These are phyloP conservation scores for Channa maculata DNA, from an alignment of 2,113 vertebrate genomes.

Conservation along the genomic window DNA sequence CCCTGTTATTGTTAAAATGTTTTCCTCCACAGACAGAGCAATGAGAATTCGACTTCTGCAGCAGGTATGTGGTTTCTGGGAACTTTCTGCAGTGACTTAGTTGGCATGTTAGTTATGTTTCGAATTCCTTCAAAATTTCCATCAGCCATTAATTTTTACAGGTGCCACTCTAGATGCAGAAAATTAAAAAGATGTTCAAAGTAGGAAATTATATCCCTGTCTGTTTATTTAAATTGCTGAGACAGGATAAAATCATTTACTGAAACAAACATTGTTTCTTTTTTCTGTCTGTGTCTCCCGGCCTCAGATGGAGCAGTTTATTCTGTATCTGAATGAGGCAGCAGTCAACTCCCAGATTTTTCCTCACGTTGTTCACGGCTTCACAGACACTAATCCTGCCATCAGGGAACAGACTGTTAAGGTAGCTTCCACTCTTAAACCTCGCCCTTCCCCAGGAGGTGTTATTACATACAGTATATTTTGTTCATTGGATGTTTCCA, in stretches of 20 bases:
- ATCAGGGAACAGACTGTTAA: conserved; percentile 95
- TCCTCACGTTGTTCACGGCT: conserved; percentile 92
- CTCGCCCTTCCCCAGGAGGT: background rate
- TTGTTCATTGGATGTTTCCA: background rate
- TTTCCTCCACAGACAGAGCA: conserved; percentile 93
- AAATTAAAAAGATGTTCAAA: too few relatives aligned
- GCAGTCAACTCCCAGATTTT: conserved; percentile 95
- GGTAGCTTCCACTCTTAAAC: conserved; percentile 73
- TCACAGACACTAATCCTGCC: conserved; percentile 94
- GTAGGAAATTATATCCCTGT: too few relatives aligned
- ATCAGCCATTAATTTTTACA: too few relatives aligned
- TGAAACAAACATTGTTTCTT: background rate
- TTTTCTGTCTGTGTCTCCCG: background rate
- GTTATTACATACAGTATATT: background rate
- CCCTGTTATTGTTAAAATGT: conserved; percentile 94
- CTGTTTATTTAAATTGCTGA: too few relatives aligned
- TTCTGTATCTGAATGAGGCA: conserved; percentile 92
- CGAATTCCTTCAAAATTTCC: too few relatives aligned
- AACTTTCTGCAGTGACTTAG: too few relatives aligned
- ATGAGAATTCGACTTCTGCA: conserved; percentile 94
- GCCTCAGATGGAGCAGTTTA: conserved; percentile 93
- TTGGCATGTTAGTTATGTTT: too few relatives aligned
- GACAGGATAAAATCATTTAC: background rate
- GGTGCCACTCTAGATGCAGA: too few relatives aligned
- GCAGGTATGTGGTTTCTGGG: conserved; percentile 80